Conservation (phyloP, 1,140 invertebrate genomes). For the Zaprionus ornatus region DNA sequence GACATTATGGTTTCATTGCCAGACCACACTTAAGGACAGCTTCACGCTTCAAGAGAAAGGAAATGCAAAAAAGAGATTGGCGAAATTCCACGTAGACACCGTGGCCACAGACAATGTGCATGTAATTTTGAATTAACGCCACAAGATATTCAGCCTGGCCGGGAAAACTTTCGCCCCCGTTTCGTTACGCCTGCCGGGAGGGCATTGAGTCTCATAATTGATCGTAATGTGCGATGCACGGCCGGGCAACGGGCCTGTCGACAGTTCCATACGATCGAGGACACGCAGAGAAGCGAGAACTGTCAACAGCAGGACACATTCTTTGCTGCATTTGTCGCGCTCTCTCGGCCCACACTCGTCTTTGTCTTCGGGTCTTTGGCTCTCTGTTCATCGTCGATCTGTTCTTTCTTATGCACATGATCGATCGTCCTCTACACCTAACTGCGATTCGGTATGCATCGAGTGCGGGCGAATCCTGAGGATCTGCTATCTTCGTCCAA, state of each 20-base stretch:
- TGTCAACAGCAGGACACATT: slow-evolving; percentile 57
- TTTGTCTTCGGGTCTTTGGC: slow-evolving; percentile 31
- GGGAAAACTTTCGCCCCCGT: slow-evolving; percentile 43
- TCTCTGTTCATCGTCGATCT: slow-evolving; percentile 16
- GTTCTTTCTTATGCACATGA: slow-evolving; percentile 31
- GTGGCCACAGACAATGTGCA: slow-evolving; percentile 70
- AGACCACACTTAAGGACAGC: slow-evolving; percentile 74
- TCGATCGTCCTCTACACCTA: slow-evolving; percentile 24
- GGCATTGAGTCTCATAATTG: slow-evolving; percentile 79
- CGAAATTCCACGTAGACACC: slow-evolving; percentile 65
- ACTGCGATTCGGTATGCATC: slow-evolving; percentile 58
- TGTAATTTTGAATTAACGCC: slow-evolving; percentile 81
- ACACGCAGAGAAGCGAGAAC: slow-evolving; percentile 1
- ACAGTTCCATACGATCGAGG: slow-evolving; percentile 37
- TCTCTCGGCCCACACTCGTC: slow-evolving; percentile 37
- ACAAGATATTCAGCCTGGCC: slow-evolving; percentile 50
- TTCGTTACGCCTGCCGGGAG: slow-evolving; percentile 73
- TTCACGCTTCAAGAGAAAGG: slow-evolving; percentile 53
- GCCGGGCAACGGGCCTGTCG: slow-evolving; percentile 53
- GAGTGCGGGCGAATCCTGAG: slow-evolving; percentile 17
- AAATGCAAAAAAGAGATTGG: slow-evolving; percentile 14
- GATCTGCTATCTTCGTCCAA: not conserved
- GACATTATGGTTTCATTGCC: slow-evolving; percentile 80
- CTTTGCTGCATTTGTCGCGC: slow-evolving; percentile 55
- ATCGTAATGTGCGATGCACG: slow-evolving; percentile 77